Base-by-base conservation (phyloP, 2,797 vertebrate genomes). In the Chanos chanos region DNA sequence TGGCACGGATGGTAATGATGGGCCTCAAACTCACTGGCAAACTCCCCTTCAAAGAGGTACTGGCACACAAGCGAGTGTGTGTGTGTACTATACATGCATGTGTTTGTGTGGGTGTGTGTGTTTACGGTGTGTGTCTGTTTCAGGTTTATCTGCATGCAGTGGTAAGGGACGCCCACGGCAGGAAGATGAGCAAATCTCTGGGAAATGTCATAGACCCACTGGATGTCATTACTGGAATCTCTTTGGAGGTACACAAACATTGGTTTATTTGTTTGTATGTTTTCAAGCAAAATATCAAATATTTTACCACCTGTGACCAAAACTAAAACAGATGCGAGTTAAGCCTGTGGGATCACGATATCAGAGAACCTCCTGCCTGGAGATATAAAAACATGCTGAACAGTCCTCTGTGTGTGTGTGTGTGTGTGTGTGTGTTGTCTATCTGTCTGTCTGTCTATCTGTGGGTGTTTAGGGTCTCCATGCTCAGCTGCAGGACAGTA, bases 141-240 rank as follows among this genome's bases (percentile, higher is more conserved):
- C 76, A 95, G 94, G 94, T 97, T 43, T 97, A 97, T 76, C 89
- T 97, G 49, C 94, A 97, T 0, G 94, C 94, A 0, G 91, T 97
- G 2, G 94, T 97, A 41, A 86, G 94, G 1, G 94, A 97, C 2
- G 90, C 94, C 36, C 94, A 97, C 0, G 94, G 94, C 10, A 88
- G 93, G 67, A 97, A 96, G 81, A 97, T 97, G 94, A 97, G 94
- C 85, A 97, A 97, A 72, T 97, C 94, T 30, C 86, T 97, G 18
- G 94, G 94, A 49, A 97, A 97, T 1, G 94, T 97, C 73, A 94
- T 97, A 0, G 94, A 97, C 72, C 94, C 94, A 1, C 79, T 97
- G 65, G 94, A 96, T 0, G 94, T 97, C 74, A 93, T 97, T 74
- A 86, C 84, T 0, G 94, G 94, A 4, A 92, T 96, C 66, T 89